Percentiles rank a stretch among this genome's conserved stretches.
These are phyloP conservation scores for Panopea generosa DNA, from an alignment of 2,888 invertebrate genomes.

Conservation along the genomic window DNA sequence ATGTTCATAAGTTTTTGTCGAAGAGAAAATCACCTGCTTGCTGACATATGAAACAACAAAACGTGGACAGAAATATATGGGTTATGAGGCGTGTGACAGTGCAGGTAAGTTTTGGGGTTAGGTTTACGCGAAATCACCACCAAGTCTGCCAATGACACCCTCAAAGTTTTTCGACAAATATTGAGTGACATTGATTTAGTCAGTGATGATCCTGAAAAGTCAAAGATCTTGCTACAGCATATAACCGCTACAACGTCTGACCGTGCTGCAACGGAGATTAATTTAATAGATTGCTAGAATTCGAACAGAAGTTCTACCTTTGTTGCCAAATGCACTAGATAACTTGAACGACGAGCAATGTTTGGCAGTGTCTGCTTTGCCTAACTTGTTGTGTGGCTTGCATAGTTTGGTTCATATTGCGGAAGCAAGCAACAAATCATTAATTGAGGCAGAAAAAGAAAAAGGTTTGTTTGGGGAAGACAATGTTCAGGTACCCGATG, in stretches of 20 bases:
- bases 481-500: background rate
- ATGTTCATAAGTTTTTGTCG: background rate
- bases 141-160: background rate
- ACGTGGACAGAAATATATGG: conserved; percentile 3
- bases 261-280: conserved; percentile 6
- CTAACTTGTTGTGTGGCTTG: conserved; percentile 4
- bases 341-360: background rate
- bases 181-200: conserved; percentile 1
- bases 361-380: background rate
- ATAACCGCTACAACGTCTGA: conserved; percentile 3
- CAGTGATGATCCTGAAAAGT: background rate
- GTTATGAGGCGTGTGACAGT: conserved; percentile 3
- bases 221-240: background rate
- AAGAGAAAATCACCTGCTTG: background rate
- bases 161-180: background rate
- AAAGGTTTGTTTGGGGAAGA: conserved; percentile 1
- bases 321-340: background rate
- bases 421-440: background rate
- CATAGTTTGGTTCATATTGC: conserved; percentile 10
- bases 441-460: background rate
- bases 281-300: conserved; percentile 1
- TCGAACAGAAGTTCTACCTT: background rate
- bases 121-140: conserved; percentile 4
- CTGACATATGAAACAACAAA: conserved; percentile 6
- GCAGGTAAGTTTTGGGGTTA: conserved; percentile 2